phyloP scores from a whole-genome alignment of 2,888 invertebrate species.

The Euzetes globulus region DNA sequence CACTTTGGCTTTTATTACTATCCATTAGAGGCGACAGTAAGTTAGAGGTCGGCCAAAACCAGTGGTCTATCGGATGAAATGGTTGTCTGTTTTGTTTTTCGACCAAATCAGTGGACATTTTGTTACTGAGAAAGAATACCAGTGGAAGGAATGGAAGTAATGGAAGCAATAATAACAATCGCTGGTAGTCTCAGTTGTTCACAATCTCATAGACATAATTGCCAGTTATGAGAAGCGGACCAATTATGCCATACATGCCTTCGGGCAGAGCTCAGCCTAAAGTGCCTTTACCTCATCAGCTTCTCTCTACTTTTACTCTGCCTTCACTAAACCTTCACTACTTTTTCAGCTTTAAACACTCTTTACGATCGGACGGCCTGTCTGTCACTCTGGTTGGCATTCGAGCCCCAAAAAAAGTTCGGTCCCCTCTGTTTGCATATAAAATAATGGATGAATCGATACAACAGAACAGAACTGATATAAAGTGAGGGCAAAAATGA shows the following conservation, averaged over 20 bases:
- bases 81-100: neutral
- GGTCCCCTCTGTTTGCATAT: slow-evolving; percentile 19
- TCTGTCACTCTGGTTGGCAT: slow-evolving; percentile 26
- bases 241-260: slow-evolving; percentile 21
- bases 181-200: neutral
- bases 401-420: neutral
- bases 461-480: slow-evolving; percentile 1
- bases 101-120: slow-evolving; percentile 15
- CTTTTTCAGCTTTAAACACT: neutral
- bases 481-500: neutral
- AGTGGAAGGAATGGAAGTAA: neutral
- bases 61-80: slow-evolving; percentile 3
- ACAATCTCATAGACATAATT: slow-evolving; percentile 8
- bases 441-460: slow-evolving; percentile 28
- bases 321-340: neutral
- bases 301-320: neutral
- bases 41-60: slow-evolving; percentile 12
- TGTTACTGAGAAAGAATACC: neutral
- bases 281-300: slow-evolving; percentile 26
- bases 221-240: slow-evolving; percentile 29
- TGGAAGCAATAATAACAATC: slow-evolving; percentile 26
- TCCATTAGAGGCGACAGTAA: neutral
- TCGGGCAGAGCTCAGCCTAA: slow-evolving; percentile 16
- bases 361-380: slow-evolving; percentile 20
- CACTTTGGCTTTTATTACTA: neutral